Base-by-base conservation (phyloP, 2,797 vertebrate genomes). In the Chiroxiphia lanceolata region DNA sequence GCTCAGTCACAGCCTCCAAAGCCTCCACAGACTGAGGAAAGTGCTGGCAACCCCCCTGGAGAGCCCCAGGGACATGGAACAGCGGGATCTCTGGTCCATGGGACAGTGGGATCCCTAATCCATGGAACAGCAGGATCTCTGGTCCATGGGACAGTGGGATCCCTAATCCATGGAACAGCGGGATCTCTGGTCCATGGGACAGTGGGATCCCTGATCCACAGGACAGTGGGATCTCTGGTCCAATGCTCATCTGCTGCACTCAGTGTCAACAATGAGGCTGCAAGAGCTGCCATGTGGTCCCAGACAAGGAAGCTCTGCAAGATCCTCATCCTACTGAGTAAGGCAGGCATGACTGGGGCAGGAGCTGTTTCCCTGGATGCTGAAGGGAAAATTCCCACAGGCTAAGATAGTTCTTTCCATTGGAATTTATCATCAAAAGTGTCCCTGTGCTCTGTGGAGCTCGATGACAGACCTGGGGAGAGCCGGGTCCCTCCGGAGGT, bases 241-340 rank as follows among this genome's bases (percentile, higher is more conserved):
- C 80, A 53, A 4, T 0, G 0, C 38, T 31, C 23, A 25, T 13
- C 59, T 79, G 44, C 71, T 51, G 0, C 9, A 23, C 54, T 61
- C 71, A 23, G 18, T 18, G 34, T 44, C 25, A 79, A 33, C 72
- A 51, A 10, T 13, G 26, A n/a, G 65, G 51, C 68, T 79, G 38
- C 64, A 61, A 27, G 68, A 60, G 42, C 23, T 63, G 47, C 65
- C 56, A 4, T 3, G 1, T 29, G 64, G 23, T 13, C 51, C 51
- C 51, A 71, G 45, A 31, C 4, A 48, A 40, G 64, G 75, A 72
- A 54, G 33, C 38, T 77, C 59, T 79, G 71, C 13, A 18, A 91
- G 68, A 54, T 59, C 25, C 21, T 38, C 38, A 9, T n/a, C 8
- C 31, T 44, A 25, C 7, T 0, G 0, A 79, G 71, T 36, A 57